Evolutionary conservation across 2,113 vertebrate genomes (phyloP).

Genomic region (Pterocles burchelli): DNA sequence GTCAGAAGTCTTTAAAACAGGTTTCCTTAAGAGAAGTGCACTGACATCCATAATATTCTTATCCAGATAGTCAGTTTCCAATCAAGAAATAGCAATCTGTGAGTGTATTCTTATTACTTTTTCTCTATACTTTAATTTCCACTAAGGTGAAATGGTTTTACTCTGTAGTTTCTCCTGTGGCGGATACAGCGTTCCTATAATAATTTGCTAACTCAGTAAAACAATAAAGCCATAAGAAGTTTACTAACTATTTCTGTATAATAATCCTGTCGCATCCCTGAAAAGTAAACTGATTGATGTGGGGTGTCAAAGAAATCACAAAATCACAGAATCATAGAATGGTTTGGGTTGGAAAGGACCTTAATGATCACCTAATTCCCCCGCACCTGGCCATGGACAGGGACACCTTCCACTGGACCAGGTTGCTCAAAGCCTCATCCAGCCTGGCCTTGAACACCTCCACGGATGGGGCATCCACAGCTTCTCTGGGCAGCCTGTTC

Average conservation of each 20-base stretch:
- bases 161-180: background rate
- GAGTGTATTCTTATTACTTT: background rate
- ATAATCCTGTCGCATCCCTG: accelerated
- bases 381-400: no score
- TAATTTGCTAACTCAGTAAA: background rate
- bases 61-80: background rate
- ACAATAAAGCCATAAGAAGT: background rate
- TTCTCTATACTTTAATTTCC: background rate
- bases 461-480: no score
- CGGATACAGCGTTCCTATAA: background rate
- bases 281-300: background rate
- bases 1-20: no score
- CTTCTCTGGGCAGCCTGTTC: no score
- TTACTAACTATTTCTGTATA: background rate
- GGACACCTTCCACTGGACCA: no score
- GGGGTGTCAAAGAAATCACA: background rate
- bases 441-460: no score
- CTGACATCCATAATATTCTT: background rate
- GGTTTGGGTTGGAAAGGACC: no score
- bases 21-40: background rate
- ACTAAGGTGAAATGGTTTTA: background rate
- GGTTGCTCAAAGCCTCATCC: no score
- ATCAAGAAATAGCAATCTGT: background rate
- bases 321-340: no score
- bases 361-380: no score